These are phyloP conservation scores for Lophius piscatorius DNA, from an alignment of 2,113 vertebrate genomes.

Conservation along the genomic window DNA sequence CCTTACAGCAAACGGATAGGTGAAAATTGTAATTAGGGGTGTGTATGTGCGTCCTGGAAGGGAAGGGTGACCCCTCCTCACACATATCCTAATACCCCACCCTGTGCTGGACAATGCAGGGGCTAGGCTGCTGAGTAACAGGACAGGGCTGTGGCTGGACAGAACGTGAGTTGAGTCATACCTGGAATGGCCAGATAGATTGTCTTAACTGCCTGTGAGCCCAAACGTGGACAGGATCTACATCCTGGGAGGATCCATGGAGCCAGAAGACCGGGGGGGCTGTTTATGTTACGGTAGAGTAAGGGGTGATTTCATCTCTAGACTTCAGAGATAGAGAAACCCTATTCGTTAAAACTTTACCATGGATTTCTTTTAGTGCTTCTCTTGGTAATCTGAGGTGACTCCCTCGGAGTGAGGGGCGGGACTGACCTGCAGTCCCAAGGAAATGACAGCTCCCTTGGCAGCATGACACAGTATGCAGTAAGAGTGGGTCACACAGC, in stretches of 20 bases:
- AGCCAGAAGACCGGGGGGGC: not conserved
- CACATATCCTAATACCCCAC: constrained; percentile 13
- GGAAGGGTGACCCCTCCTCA: constrained; percentile 15
- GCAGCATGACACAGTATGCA: constrained; percentile 62
- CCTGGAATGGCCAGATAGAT: constrained; percentile 55
- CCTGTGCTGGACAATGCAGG: constrained; percentile 58
- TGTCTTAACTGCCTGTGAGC: constrained; percentile 24
- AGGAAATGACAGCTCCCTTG: constrained; percentile 46
- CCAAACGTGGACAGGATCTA: constrained; percentile 22
- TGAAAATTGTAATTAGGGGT: constrained; percentile 15
- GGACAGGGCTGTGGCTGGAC: constrained; percentile 32
- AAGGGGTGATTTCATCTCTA: not conserved
- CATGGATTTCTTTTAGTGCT: not conserved
- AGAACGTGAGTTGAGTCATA: constrained; percentile 24
- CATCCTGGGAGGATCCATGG: constrained; percentile 43
- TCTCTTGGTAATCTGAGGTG: constrained; percentile 6
- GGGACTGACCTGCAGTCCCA: constrained; percentile 8
- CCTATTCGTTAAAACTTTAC: too few species aligned
- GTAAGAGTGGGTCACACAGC: constrained; percentile 59
- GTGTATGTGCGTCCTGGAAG: not conserved
- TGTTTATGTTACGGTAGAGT: not conserved
- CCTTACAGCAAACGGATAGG: constrained; percentile 33
- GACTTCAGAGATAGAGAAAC: too few species aligned
- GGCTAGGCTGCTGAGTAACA: constrained; percentile 10
- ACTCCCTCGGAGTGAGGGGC: not conserved